Percentiles rank a stretch among this genome's conserved stretches.
These are phyloP conservation scores for Strigamia crassipes DNA, from an alignment of 2,888 invertebrate genomes.

Conservation along the genomic window DNA sequence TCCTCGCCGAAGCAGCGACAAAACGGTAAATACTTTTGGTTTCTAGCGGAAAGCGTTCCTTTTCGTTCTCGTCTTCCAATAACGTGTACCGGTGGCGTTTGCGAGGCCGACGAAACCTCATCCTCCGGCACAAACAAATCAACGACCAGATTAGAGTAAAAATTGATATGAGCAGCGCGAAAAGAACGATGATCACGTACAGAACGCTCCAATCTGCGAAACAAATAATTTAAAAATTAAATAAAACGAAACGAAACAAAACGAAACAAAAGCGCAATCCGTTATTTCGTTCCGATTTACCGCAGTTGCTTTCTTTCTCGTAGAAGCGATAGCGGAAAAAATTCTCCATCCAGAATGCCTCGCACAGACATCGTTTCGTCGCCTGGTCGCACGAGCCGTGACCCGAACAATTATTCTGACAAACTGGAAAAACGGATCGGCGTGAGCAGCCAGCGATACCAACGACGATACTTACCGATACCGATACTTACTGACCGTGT, in stretches of 20 bases:
- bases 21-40: constrained; percentile 9
- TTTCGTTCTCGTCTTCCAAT: constrained; percentile 56
- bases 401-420: constrained; percentile 87
- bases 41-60: constrained; percentile 47
- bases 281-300: constrained; percentile 61
- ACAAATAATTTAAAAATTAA: background rate
- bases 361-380: constrained; percentile 82
- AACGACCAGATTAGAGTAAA: constrained; percentile 56
- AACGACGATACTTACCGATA: background rate
- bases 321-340: constrained; percentile 69
- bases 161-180: constrained; percentile 56
- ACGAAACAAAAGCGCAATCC: too few species aligned
- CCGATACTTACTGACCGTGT: constrained; percentile 66
- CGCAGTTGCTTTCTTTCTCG: constrained; percentile 78
- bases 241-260: too few species aligned
- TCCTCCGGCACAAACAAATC: constrained; percentile 55
- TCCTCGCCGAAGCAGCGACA: too few species aligned
- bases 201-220: constrained; percentile 86
- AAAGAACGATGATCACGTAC: constrained; percentile 74
- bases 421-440: constrained; percentile 63
- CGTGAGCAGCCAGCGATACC: too few species aligned
- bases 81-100: constrained; percentile 58
- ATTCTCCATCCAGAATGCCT: constrained; percentile 96
- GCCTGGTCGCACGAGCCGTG: constrained; percentile 87
- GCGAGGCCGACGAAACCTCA: constrained; percentile 54